Percentiles rank a stretch among this genome's conserved stretches.
Evolutionary conservation across 2,113 vertebrate species (phyloP).

Genomic region (Eulacestoma nigropectus): DNA sequence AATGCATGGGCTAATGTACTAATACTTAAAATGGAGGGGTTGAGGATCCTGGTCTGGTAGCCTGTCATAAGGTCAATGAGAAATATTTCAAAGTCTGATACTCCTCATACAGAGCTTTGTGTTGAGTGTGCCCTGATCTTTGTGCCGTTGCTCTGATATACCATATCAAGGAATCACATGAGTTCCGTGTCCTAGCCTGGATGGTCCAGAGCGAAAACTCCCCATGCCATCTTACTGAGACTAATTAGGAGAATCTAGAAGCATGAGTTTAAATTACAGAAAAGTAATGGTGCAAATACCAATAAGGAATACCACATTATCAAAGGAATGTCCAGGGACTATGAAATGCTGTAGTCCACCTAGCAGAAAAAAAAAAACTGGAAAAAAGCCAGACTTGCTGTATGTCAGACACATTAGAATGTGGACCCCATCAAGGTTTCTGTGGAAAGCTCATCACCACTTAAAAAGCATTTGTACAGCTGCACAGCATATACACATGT

Average conservation of each 20-base stretch:
- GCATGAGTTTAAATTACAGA: neutral
- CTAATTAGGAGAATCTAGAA: neutral
- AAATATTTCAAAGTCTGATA: neutral
- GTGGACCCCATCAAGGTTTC: neutral
- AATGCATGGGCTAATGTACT: neutral
- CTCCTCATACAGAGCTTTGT: neutral
- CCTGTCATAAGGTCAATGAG: neutral
- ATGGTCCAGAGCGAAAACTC: accelerated
- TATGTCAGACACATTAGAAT: neutral
- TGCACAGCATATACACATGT: neutral
- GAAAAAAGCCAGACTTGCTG: neutral
- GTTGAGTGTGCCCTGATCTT: neutral
- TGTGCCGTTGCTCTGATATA: neutral
- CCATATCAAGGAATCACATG: accelerated
- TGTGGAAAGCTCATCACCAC: neutral
- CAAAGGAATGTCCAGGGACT: neutral
- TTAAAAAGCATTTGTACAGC: neutral
- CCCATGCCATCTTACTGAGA: neutral
- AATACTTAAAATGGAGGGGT: neutral
- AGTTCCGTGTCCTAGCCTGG: neutral
- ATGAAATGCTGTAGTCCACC: neutral
- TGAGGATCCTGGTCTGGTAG: neutral
- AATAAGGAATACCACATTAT: neutral
- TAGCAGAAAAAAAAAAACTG: neutral
- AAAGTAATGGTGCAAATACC: neutral